phyloP scores from a whole-genome alignment of 2,797 vertebrate species.

The Phalanger gymnotis region DNA sequence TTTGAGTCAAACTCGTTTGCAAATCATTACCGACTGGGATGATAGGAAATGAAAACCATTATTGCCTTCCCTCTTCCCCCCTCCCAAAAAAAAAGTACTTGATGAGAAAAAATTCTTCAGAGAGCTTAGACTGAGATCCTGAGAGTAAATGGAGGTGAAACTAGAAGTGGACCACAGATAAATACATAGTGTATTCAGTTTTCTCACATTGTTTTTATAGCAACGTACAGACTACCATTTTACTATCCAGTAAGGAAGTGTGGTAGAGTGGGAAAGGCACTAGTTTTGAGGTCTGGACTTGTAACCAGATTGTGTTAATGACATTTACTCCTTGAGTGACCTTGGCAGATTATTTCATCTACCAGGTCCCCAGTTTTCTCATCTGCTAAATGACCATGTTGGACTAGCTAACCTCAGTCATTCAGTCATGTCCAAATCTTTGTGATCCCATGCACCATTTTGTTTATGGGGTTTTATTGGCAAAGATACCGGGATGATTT shows the following conservation, averaged over 20 bases:
- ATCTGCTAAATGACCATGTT: slow-evolving; percentile 14
- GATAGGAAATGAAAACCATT: background rate
- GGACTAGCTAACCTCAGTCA: background rate
- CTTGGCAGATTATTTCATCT: background rate
- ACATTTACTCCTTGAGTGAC: background rate
- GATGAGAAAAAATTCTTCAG: background rate
- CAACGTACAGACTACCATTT: background rate
- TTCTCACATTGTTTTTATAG: background rate
- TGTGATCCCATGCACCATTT: background rate
- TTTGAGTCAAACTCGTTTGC: background rate
- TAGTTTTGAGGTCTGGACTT: background rate
- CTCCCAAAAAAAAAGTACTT: background rate
- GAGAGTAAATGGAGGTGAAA: background rate
- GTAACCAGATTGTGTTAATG: background rate
- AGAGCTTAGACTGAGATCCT: background rate
- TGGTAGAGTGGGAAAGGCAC: background rate
- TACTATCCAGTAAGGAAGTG: background rate
- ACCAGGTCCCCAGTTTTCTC: background rate
- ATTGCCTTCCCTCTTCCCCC: background rate
- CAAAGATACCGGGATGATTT: background rate
- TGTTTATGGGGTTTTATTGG: background rate
- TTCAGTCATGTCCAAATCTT: slow-evolving; percentile 14
- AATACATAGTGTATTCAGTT: background rate
- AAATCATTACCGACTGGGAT: background rate
- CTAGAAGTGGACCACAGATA: background rate